These are phyloP conservation scores for Ondatra zibethicus DNA, from an alignment of 2,113 vertebrate species.

Conservation along the genomic window DNA sequence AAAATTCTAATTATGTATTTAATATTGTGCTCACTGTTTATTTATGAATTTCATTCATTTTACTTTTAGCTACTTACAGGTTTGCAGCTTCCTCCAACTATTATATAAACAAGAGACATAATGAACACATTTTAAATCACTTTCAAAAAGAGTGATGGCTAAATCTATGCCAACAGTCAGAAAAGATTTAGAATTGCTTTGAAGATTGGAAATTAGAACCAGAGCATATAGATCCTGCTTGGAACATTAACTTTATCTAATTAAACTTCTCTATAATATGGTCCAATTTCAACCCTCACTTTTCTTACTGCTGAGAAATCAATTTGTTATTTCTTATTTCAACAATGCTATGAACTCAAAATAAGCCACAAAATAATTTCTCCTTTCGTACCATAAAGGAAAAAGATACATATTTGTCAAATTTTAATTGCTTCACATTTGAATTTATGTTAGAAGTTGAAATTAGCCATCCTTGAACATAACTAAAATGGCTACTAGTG, in stretches of 20 bases:
- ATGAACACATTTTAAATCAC: constrained; percentile 79
- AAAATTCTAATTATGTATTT: neutral
- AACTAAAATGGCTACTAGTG: neutral
- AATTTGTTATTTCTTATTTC: constrained; percentile 67
- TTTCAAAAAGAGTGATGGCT: constrained; percentile 78
- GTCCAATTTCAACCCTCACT: constrained; percentile 70
- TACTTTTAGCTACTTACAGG: neutral
- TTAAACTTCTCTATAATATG: constrained; percentile 73
- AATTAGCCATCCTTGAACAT: neutral
- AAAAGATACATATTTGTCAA: constrained; percentile 3
- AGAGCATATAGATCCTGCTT: constrained; percentile 77
- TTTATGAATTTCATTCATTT: neutral
- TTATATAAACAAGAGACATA: constrained; percentile 77
- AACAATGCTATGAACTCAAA: neutral
- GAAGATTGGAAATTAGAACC: constrained; percentile 76
- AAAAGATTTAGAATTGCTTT: constrained; percentile 77
- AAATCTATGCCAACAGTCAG: constrained; percentile 78
- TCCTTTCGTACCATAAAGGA: neutral
- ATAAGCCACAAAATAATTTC: neutral
- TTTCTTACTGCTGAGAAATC: constrained; percentile 61
- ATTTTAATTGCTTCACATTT: neutral
- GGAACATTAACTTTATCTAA: constrained; percentile 76
- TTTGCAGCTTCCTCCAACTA: constrained; percentile 65
- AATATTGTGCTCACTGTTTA: neutral
- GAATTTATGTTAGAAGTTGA: constrained; percentile 27